A percentile compares a stretch with the other conserved stretches of the same genome.
Conservation (phyloP, 2,113 vertebrate species). For the Boulengeromyrus knoepffleri region DNA sequence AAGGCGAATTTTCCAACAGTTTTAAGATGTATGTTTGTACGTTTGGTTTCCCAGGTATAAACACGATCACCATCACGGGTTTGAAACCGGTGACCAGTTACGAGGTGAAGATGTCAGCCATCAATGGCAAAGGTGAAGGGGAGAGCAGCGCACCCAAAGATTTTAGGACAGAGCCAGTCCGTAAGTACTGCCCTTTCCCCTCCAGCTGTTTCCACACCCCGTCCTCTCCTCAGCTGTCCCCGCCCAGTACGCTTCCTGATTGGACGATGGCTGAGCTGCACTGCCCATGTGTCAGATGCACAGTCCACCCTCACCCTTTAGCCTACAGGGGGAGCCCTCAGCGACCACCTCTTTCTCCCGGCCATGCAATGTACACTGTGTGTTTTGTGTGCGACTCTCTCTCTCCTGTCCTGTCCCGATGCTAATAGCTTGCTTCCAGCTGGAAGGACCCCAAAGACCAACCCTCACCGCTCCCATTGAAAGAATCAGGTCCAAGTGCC, state of each 20-base stretch:
- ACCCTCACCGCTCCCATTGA: not conserved
- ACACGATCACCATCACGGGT: slow-evolving; percentile 70
- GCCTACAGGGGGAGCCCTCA: not conserved
- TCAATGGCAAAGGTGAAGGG: slow-evolving; percentile 90
- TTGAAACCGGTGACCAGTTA: slow-evolving; percentile 85
- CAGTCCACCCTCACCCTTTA: not conserved
- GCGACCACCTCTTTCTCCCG: not conserved
- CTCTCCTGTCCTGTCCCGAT: not conserved
- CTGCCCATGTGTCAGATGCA: not conserved
- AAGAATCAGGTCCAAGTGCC: not conserved
- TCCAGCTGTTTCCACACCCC: slow-evolving; percentile 19
- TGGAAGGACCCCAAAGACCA: not conserved
- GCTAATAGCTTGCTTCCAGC: slow-evolving; percentile 18
- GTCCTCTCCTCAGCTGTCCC: slow-evolving; percentile 22
- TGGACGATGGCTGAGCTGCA: not conserved
- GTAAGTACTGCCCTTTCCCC: slow-evolving; percentile 68
- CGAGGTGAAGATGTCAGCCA: slow-evolving; percentile 76
- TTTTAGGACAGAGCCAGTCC: slow-evolving; percentile 90
- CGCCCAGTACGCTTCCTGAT: slow-evolving; percentile 17
- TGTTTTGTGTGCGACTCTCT: not conserved
- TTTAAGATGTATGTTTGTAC: not conserved
- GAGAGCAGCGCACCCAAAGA: slow-evolving; percentile 66
- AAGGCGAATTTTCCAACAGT: not conserved
- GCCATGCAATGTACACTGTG: not conserved
- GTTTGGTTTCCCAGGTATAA: slow-evolving; percentile 41